Evolutionary conservation across 2,797 vertebrate genomes (phyloP).

Genomic region (Ambastaia sidthimunki): DNA sequence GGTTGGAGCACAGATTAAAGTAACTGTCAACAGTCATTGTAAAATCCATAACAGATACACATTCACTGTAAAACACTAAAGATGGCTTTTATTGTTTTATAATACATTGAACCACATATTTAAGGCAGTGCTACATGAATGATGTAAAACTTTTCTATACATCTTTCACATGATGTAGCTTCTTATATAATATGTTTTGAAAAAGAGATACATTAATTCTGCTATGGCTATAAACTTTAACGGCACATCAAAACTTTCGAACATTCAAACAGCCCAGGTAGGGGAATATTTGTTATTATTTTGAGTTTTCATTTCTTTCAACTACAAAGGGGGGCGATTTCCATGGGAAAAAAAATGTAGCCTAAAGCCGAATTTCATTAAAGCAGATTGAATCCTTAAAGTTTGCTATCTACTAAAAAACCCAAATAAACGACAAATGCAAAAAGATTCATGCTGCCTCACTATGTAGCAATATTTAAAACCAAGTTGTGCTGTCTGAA

Average conservation of each 20-base stretch:
- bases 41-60: conserved; percentile 29
- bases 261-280: not conserved
- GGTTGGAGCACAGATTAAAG: conserved; percentile 1
- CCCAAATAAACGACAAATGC: conserved; percentile 23
- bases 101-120: conserved; percentile 75
- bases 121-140: conserved; percentile 76
- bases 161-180: conserved; percentile 72
- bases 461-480: conserved; percentile 24
- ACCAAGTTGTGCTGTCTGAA: conserved; percentile 8
- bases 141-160: conserved; percentile 72
- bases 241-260: conserved; percentile 9
- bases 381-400: conserved; percentile 1
- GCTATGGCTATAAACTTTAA: conserved; percentile 7
- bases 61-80: conserved; percentile 68
- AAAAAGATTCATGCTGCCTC: conserved; percentile 8
- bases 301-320: not conserved
- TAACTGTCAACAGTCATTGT: conserved; percentile 14
- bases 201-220: not conserved
- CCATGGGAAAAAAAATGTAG: not conserved
- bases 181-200: conserved; percentile 59
- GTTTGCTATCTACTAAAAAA: not conserved
- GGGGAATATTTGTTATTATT: not conserved
- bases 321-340: not conserved
- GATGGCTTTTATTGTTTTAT: conserved; percentile 79
- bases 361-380: not conserved